Evolutionary conservation across 2,797 vertebrate genomes (phyloP).

Genomic region (Orientallactaga sibirica): DNA sequence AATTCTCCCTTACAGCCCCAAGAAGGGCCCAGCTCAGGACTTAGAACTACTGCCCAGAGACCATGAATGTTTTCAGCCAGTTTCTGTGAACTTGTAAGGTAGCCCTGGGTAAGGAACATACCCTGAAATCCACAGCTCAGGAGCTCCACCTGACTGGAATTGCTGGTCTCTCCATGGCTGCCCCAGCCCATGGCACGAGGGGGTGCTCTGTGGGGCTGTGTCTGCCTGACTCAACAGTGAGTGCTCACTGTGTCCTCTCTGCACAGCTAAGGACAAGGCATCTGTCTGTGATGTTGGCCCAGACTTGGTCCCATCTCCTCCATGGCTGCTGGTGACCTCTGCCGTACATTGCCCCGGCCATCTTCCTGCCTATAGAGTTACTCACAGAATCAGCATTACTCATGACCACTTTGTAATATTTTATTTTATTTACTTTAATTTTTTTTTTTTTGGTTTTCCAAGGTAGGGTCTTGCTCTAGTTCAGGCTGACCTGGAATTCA

Average conservation of each 20-base stretch:
- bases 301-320: too few species aligned
- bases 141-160: accelerated
- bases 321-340: accelerated
- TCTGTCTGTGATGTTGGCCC: too few species aligned
- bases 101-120: too few species aligned
- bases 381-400: accelerated
- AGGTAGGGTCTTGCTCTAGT: too few species aligned
- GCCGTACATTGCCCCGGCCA: accelerated
- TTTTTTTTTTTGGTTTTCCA: too few species aligned
- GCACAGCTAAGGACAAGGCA: accelerated
- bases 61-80: accelerated
- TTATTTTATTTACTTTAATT: too few species aligned
- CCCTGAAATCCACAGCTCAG: accelerated
- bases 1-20: too few species aligned
- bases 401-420: too few species aligned
- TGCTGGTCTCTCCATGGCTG: accelerated
- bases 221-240: accelerated
- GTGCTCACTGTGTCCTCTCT: accelerated
- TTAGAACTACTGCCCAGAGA: not conserved
- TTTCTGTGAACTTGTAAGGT: too few species aligned
- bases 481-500: too few species aligned
- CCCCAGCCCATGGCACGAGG: accelerated
- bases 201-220: accelerated
- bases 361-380: not conserved
- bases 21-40: accelerated